Conservation (phyloP, 2,888 invertebrate genomes). For the Drosophila macrothrix region DNA sequence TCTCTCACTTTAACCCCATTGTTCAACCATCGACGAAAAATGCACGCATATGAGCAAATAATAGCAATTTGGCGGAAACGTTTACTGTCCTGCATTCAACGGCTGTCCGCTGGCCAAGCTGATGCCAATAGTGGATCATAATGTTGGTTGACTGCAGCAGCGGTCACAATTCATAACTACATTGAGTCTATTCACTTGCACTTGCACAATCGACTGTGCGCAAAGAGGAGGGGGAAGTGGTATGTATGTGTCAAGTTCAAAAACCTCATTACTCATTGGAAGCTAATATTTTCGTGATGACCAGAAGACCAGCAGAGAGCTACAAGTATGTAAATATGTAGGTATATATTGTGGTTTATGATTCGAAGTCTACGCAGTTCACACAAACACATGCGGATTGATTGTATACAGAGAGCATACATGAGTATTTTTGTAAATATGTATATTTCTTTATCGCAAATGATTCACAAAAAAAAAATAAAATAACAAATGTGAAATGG, state of each 20-base stretch:
- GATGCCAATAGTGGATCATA: constrained; percentile 10
- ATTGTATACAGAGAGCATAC: background rate
- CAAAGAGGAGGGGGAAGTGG: background rate
- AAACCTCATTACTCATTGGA: constrained; percentile 61
- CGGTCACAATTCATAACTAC: background rate
- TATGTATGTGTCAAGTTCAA: constrained; percentile 51
- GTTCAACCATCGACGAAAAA: constrained; percentile 31
- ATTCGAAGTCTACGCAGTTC: constrained; percentile 51
- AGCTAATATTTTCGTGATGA: constrained; percentile 42
- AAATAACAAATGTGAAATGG: constrained; percentile 69
- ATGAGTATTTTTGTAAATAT: constrained; percentile 17
- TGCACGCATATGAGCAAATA: constrained; percentile 67
- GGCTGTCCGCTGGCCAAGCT: constrained; percentile 16
- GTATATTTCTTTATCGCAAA: constrained; percentile 72
- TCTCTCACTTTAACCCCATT: constrained; percentile 40
- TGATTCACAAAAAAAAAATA: constrained; percentile 64
- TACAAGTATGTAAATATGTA: constrained; percentile 24
- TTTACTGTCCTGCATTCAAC: constrained; percentile 45
- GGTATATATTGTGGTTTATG: constrained; percentile 67
- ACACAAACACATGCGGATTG: constrained; percentile 5
- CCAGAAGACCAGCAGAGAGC: constrained; percentile 13
- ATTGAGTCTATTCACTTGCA: constrained; percentile 20
- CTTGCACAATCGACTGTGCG: constrained; percentile 1
- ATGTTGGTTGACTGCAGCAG: constrained; percentile 16
- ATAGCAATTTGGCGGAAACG: constrained; percentile 45